Evolutionary conservation across 2,888 invertebrate species (phyloP).

Genomic region (Coelogynopora nodosa): DNA sequence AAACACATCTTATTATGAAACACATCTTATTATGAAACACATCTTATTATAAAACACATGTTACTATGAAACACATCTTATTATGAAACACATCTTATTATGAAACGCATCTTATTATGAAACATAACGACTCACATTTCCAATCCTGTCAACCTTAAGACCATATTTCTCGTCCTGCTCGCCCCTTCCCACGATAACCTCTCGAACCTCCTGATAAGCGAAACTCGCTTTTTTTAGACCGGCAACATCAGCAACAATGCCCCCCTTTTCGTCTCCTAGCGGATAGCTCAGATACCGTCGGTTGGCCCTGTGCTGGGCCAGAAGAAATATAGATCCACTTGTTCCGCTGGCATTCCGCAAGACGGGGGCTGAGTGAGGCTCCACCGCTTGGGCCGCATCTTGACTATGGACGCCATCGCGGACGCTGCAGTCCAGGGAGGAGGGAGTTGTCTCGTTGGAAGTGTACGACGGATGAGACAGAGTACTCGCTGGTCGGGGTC

Average conservation of each 20-base stretch:
- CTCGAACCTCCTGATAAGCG: constrained; percentile 37
- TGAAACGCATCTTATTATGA: neutral
- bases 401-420: neutral
- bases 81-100: no score
- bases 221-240: neutral
- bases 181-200: constrained; percentile 18
- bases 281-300: constrained; percentile 9
- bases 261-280: neutral
- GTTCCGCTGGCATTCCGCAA: neutral
- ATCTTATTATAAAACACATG: no score
- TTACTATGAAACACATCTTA: no score
- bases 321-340: neutral
- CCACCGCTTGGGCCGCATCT: neutral
- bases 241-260: neutral
- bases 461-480: neutral
- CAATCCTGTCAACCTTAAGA: constrained; percentile 36
- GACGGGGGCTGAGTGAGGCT: neutral
- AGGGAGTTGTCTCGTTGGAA: neutral
- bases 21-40: no score
- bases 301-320: constrained; percentile 12
- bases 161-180: constrained; percentile 37
- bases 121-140: constrained; percentile 43
- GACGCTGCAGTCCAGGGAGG: neutral
- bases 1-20: no score
- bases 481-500: neutral